Conservation (phyloP, 2,113 vertebrate genomes). For the Hypomesus transpacificus region DNA sequence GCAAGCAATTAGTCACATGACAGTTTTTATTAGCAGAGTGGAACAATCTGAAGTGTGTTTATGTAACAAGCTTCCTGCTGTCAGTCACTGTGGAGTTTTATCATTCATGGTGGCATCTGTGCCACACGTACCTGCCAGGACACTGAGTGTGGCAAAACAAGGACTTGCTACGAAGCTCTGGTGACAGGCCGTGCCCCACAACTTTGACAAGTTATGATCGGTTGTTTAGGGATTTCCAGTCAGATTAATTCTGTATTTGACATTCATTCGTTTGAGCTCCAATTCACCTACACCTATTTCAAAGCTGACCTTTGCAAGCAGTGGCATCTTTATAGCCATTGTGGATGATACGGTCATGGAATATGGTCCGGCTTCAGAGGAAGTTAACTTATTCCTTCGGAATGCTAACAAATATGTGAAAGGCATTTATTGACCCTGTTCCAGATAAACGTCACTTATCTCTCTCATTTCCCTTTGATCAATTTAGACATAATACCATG, state of each 20-base stretch:
- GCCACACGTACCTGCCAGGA: background rate
- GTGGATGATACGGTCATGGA: too few relatives aligned
- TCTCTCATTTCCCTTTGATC: too few relatives aligned
- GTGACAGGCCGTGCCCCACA: conserved; percentile 22
- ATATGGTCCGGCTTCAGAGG: too few relatives aligned
- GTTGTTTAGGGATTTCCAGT: conserved; percentile 23
- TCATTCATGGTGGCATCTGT: background rate
- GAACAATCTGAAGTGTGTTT: background rate
- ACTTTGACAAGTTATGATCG: conserved; percentile 18
- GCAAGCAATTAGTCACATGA: too few relatives aligned
- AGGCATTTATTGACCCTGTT: too few relatives aligned
- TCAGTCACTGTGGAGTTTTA: background rate
- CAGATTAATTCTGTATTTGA: conserved; percentile 16
- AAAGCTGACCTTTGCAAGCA: too few relatives aligned
- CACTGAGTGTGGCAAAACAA: background rate
- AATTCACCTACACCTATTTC: conserved; percentile 4
- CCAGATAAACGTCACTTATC: too few relatives aligned
- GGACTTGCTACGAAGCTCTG: background rate
- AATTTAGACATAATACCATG: too few relatives aligned
- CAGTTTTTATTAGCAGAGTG: too few relatives aligned
- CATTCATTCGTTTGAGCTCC: conserved; percentile 12
- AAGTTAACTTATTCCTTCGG: too few relatives aligned
- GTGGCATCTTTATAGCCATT: too few relatives aligned
- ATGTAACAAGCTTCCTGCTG: background rate
- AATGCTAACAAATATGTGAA: too few relatives aligned